A percentile compares a stretch with the other conserved stretches of the same genome.
phyloP scores from a whole-genome alignment of 2,797 vertebrate species.

The Salarias fasciatus region DNA sequence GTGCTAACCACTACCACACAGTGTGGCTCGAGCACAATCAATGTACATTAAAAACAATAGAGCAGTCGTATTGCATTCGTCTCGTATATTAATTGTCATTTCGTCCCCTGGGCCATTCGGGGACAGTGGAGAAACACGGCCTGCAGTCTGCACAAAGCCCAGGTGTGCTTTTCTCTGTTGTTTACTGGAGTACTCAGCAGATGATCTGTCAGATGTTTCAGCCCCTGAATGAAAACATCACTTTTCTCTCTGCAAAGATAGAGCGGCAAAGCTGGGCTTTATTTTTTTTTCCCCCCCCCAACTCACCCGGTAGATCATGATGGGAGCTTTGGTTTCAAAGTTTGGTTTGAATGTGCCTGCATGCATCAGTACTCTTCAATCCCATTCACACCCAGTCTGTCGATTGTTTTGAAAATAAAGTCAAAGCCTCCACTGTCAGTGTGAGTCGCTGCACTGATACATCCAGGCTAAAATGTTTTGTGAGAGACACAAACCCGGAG shows the following conservation, averaged over 20 bases:
- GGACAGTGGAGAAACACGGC: no score
- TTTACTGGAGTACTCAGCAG: conserved; percentile 17
- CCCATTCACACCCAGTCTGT: conserved; percentile 55
- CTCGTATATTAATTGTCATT: no score
- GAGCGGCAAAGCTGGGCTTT: conserved; percentile 6
- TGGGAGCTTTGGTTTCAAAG: conserved; percentile 52
- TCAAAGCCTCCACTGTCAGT: conserved; percentile 52
- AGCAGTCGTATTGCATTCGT: no score
- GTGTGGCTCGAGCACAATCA: no score
- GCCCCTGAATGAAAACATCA: conserved; percentile 29
- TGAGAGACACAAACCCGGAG: conserved; percentile 51
- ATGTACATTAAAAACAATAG: no score
- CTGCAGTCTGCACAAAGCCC: no score
- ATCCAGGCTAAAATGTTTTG: conserved; percentile 55
- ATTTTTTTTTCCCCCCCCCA: neutral
- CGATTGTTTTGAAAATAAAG: conserved; percentile 70
- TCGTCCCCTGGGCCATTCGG: no score
- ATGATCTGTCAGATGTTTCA: conserved; percentile 27
- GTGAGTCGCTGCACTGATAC: conserved; percentile 53
- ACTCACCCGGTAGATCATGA: conserved; percentile 21
- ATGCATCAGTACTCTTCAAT: conserved; percentile 42
- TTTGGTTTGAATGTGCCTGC: conserved; percentile 43
- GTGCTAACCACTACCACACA: no score
- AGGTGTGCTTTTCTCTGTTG: neutral
- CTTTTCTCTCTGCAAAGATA: conserved; percentile 21